Conservation (phyloP, 2,113 vertebrate species). For the Pangasianodon gigas region DNA sequence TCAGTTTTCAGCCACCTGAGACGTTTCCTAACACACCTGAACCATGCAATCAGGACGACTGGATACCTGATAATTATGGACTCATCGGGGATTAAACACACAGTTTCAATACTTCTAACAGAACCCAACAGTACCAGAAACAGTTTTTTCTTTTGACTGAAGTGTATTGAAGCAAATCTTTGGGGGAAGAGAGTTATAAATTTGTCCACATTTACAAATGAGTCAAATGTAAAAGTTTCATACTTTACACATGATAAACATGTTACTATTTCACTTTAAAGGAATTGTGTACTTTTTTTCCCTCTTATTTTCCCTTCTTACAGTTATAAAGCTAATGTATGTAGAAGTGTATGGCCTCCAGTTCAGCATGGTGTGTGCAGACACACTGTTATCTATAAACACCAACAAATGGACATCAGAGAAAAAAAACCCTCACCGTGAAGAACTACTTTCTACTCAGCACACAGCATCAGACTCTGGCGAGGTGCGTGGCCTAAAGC, state of each 20-base stretch:
- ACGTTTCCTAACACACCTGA: neutral
- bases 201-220: neutral
- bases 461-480: neutral
- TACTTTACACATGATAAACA: neutral
- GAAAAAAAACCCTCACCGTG: neutral
- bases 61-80: neutral
- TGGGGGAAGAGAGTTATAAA: neutral
- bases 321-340: neutral
- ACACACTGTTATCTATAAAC: neutral
- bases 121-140: neutral
- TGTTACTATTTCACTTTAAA: neutral
- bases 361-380: neutral
- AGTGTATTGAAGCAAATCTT: neutral
- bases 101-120: neutral
- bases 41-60: neutral
- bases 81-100: neutral
- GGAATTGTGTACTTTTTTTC: neutral
- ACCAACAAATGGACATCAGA: neutral
- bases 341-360: neutral
- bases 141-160: neutral
- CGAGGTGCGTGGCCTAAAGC: neutral
- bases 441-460: neutral
- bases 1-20: neutral
- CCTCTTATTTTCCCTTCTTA: neutral
- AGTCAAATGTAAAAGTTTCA: neutral